Evolutionary conservation across 2,888 invertebrate species (phyloP).

Genomic region (Petrolisthes manimaculis): DNA sequence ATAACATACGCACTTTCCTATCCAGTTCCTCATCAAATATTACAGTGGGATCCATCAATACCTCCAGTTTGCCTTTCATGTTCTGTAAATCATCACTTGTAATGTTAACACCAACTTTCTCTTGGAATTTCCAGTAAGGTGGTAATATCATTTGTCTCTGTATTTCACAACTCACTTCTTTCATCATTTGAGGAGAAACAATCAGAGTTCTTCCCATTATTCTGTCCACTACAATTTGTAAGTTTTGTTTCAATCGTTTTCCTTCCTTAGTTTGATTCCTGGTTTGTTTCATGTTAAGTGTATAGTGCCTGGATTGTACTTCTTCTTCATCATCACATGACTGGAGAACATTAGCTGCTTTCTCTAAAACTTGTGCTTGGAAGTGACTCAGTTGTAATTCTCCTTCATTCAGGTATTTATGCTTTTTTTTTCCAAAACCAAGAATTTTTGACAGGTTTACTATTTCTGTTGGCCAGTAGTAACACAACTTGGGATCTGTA

Average conservation of each 20-base stretch:
- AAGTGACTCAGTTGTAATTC: slow-evolving; percentile 30
- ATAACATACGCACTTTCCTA: slow-evolving; percentile 13
- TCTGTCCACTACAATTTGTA: not conserved
- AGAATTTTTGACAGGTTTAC: too few species aligned
- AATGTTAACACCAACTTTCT: not conserved
- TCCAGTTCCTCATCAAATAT: slow-evolving; percentile 36
- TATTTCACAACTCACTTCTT: slow-evolving; percentile 40
- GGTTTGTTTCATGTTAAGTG: too few species aligned
- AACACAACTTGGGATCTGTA: too few species aligned
- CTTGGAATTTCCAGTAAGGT: slow-evolving; percentile 33
- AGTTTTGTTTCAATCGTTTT: not conserved
- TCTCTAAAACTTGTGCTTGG: slow-evolving; percentile 33
- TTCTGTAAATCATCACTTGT: not conserved
- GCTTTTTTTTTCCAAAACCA: too few species aligned
- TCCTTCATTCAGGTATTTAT: not conserved
- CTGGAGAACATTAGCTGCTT: not conserved
- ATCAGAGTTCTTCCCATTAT: slow-evolving; percentile 31
- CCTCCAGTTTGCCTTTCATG: slow-evolving; percentile 31
- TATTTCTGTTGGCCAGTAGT: too few species aligned
- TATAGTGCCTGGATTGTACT: not conserved
- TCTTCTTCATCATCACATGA: not conserved
- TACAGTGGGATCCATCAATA: slow-evolving; percentile 38
- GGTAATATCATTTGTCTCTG: slow-evolving; percentile 34
- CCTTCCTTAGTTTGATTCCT: too few species aligned
- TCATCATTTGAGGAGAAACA: slow-evolving; percentile 30